phyloP scores from a whole-genome alignment of 2,113 vertebrate genomes.

The Calyptomena viridis region DNA sequence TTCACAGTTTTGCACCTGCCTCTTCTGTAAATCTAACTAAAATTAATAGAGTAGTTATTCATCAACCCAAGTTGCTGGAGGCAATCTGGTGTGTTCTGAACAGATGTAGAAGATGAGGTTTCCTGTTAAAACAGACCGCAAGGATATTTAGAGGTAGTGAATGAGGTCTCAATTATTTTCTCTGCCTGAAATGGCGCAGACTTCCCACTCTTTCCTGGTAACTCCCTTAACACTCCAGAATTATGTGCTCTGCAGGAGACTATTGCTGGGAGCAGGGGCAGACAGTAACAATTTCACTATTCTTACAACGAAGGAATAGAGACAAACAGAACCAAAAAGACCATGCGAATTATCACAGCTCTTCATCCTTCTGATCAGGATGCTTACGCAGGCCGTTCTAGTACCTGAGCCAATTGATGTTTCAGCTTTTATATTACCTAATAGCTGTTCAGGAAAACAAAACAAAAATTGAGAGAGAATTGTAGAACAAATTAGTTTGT shows the following conservation, averaged over 20 bases:
- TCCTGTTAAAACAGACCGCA: background rate
- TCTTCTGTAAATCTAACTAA: background rate
- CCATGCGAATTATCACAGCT: background rate
- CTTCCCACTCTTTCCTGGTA: background rate
- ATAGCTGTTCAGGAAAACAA: background rate
- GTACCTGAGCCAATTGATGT: background rate
- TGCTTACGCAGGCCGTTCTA: background rate
- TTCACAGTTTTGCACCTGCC: background rate
- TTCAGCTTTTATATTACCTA: background rate
- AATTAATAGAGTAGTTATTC: background rate
- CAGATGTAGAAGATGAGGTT: conserved; percentile 13
- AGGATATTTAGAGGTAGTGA: background rate
- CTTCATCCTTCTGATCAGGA: background rate
- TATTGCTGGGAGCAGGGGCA: background rate
- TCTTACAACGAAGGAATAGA: background rate
- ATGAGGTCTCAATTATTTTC: background rate
- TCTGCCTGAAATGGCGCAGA: background rate
- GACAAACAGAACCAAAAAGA: background rate
- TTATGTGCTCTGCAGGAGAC: background rate
- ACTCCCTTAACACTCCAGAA: background rate
- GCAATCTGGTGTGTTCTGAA: conserved; percentile 6
- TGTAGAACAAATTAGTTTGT: background rate
- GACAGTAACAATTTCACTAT: background rate
- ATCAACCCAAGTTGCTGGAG: background rate
- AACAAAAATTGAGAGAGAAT: background rate